Base-by-base conservation (phyloP, 2,797 vertebrate genomes). In the Myoxocephalus aenaeus region DNA sequence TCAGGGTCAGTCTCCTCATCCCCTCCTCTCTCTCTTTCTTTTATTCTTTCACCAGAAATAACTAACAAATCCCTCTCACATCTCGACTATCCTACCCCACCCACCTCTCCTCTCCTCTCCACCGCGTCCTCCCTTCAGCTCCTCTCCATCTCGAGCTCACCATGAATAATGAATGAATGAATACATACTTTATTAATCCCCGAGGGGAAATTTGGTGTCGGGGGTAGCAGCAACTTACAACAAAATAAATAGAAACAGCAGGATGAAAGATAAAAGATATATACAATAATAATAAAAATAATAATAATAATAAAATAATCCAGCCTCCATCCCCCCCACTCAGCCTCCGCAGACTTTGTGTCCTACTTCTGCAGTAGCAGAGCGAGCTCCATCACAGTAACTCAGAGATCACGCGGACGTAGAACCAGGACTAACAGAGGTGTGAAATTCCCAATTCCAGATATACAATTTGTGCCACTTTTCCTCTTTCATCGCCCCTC, bases 331-430 rank as follows among this genome's bases (percentile, higher is more conserved):
- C 63, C n/a, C 40, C 40, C 7, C 25, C 17, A 22, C 61, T 44
- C 67, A 10, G 54, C 71, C 68, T 66, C 68, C 44, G 58, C 83
- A 86, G 79, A 83, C 75, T 81, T 25, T 46, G 83, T 87, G 90
- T 89, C 91, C 91, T 92, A 92, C 82, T 93, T 92, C 82, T 86
- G 36, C 83, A 65, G 62, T 32, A 71, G 25, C 66, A 46, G 38
- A 48, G 29, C 73, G 15, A 68, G 58, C 65, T 34, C 40, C 4
- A 73, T 81, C 66, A 18, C 79, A 73, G 69, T 10, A 71, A 59
- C 69, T 70, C 69, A 22, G 22, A 36, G 75, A 61, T 56, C 58
- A 32, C 70, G 40, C 13, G 14, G 44, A 64, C 46, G 38, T n/a
- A 32, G 77, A 77, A 63, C 54, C 73, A 72, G 76, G 77, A 86